Evolutionary conservation across 2,797 vertebrate genomes (phyloP), one percentile per base, ranked within the genome.

Genomic region (Pogoniulus pusillus): DNA sequence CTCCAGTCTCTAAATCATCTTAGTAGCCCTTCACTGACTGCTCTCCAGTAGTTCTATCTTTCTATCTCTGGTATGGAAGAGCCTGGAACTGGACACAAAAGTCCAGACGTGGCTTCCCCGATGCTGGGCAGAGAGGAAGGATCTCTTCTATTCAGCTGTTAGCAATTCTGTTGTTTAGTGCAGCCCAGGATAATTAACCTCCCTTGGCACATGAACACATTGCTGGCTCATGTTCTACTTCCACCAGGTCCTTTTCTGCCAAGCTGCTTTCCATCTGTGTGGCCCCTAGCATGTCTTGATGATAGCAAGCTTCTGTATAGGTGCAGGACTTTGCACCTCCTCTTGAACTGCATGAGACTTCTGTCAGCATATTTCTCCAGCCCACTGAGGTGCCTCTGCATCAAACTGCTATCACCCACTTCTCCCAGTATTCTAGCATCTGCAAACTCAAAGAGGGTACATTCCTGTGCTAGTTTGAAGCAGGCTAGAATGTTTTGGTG

Each of bases 331-430:
- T 19, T 8, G 29, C 16, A 12, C 11, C 51, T 81, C 17, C 54
- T 45, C 14, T 3, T 39, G 37, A 70, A 63, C 12, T 49, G 55
- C 35, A 39, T 2, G 10, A 65, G 12, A 32, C 0, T 62, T 23
- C 53, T 29, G 53, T 30, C n/a, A 55, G 22, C 4, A 7, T 37
- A 45, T 13, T 41, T 57, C 13, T 77, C 57, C 17, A 51, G 23
- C 16, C 17, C 70, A 11, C 6, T 0, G 0, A 76, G 29, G 34
- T 41, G 13, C 8, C 29, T 63, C 43, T 77, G 68, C 39, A 73
- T 11, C 0, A 0, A n/a, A 30, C 37, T 5, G 2, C 16, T 5
- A 63, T 20, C 4, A 2, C 12, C 22, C 7, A 16, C 11, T 14
- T 58, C 26, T 76, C 16, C 5, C 14, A 60, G 6, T 68, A 30